phyloP scores from a whole-genome alignment of 2,113 vertebrate genomes.

The Aspidoscelis tigris region DNA sequence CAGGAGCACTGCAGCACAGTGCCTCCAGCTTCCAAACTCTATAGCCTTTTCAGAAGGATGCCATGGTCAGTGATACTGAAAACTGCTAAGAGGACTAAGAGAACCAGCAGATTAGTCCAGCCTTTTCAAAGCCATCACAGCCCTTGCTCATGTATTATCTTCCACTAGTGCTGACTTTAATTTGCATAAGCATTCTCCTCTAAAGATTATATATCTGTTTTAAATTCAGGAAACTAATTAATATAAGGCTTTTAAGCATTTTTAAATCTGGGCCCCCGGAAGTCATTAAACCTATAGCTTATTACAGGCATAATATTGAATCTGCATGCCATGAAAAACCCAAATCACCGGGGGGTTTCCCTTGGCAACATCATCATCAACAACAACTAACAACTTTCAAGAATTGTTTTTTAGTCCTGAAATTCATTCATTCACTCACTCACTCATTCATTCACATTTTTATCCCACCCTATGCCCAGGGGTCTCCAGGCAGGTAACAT shows the following conservation, averaged over 20 bases:
- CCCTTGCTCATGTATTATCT: background rate
- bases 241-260: constrained; percentile 14
- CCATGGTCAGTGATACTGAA: no score
- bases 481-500: no score
- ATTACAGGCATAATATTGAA: constrained; percentile 29
- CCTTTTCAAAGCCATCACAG: background rate
- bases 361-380: rapidly evolving
- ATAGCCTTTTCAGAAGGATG: background rate
- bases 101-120: no score
- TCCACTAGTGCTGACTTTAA: rapidly evolving
- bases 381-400: constrained; percentile 9
- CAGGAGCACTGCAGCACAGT: no score
- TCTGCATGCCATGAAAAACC: background rate
- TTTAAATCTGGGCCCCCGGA: constrained; percentile 44
- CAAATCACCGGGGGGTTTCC: constrained; percentile 38
- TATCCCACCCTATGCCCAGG: no score
- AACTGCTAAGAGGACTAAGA: no score
- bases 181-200: background rate
- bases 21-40: no score
- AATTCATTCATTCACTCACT: no score
- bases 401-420: constrained; percentile 11
- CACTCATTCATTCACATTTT: no score
- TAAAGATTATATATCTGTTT: background rate
- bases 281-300: constrained; percentile 51
- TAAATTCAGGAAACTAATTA: constrained; percentile 21